Conservation (phyloP, 37 sponge, comb jelly and placozoan genomes). For the Geodia barretti region DNA sequence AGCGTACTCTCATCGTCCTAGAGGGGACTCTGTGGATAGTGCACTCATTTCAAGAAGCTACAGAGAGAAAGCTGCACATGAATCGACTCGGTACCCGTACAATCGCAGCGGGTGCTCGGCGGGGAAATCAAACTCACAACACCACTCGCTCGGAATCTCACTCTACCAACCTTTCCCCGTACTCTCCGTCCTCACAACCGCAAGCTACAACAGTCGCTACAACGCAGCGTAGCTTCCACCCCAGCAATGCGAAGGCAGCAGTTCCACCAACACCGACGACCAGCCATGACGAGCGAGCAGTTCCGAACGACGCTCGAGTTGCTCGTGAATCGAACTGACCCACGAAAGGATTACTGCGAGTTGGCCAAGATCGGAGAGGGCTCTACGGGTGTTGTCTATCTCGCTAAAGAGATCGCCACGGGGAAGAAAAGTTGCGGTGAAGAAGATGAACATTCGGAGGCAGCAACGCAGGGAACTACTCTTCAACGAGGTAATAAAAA, state of each 20-base stretch:
- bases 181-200: too few relatives aligned
- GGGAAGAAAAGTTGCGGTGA: slow-evolving; percentile 75
- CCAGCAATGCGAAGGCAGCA: too few relatives aligned
- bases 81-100: not conserved
- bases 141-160: too few relatives aligned
- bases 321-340: slow-evolving; percentile 49
- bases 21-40: not conserved
- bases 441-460: slow-evolving; percentile 89
- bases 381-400: slow-evolving; percentile 83
- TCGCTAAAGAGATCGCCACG: slow-evolving; percentile 55
- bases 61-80: not conserved
- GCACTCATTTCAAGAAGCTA: not conserved
- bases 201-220: too few relatives aligned
- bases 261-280: too few relatives aligned
- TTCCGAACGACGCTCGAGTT: slow-evolving; percentile 47
- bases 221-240: too few relatives aligned
- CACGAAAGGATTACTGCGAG: slow-evolving; percentile 14
- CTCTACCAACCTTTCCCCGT: too few relatives aligned
- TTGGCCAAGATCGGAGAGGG: slow-evolving; percentile 85
- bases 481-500: slow-evolving; percentile 87
- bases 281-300: slow-evolving; percentile 41
- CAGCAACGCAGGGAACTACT: slow-evolving; percentile 94
- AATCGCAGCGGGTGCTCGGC: too few relatives aligned
- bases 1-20: not conserved
- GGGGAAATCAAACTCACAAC: too few relatives aligned